phyloP scores from a whole-genome alignment of 2,113 vertebrate genomes.

The Oostethus manadensis region DNA sequence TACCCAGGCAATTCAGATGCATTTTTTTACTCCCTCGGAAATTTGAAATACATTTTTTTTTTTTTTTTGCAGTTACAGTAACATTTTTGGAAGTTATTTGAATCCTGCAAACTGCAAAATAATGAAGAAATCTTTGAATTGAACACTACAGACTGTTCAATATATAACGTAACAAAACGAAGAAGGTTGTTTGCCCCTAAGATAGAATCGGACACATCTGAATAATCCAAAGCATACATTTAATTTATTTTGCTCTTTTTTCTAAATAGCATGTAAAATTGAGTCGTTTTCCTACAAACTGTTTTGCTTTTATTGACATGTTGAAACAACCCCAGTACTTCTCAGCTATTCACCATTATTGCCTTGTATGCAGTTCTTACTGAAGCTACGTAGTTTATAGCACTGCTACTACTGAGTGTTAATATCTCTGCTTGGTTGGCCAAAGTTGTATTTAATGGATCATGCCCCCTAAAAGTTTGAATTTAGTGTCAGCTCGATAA shows the following conservation, averaged over 20 bases:
- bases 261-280: no score
- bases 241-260: constrained; percentile 23
- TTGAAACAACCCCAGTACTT: background rate
- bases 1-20: background rate
- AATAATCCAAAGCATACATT: constrained; percentile 4
- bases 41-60: background rate
- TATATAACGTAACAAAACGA: background rate
- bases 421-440: constrained; percentile 4
- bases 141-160: background rate
- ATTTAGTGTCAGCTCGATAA: background rate
- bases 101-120: background rate
- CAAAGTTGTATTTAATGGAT: constrained; percentile 4
- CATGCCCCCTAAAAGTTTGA: constrained; percentile 2
- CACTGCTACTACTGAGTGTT: constrained; percentile 26
- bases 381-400: constrained; percentile 4
- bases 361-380: constrained; percentile 30
- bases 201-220: background rate
- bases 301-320: background rate
- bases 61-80: background rate
- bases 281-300: no score
- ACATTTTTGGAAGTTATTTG: background rate
- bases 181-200: background rate
- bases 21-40: background rate
- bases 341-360: constrained; percentile 31
- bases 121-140: background rate